Evolutionary conservation across 1,140 invertebrate genomes (phyloP).

Genomic region (Lethrus apterus): DNA sequence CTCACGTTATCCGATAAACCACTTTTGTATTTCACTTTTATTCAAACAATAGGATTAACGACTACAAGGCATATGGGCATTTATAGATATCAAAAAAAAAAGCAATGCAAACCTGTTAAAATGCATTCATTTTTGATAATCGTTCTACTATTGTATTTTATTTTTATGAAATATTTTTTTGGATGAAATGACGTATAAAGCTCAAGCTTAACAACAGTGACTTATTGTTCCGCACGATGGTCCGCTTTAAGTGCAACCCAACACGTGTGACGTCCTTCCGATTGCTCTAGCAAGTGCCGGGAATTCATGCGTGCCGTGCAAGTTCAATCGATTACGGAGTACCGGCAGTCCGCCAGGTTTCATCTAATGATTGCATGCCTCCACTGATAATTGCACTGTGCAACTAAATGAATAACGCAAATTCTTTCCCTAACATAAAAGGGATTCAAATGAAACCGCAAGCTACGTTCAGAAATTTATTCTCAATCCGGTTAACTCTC

Average conservation of each 20-base stretch:
- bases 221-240: neutral
- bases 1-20: no score
- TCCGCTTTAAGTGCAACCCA: neutral
- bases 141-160: no score
- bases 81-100: no score
- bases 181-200: constrained; percentile 3
- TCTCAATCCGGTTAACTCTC: constrained; percentile 3
- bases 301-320: constrained; percentile 4
- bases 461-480: constrained; percentile 3
- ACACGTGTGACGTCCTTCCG: constrained; percentile 4
- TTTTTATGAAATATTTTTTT: no score
- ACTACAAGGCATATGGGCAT: no score
- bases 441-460: constrained; percentile 9
- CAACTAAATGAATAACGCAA: constrained; percentile 20
- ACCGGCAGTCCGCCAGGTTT: constrained; percentile 2
- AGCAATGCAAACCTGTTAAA: no score
- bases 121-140: no score
- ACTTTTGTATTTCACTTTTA: no score
- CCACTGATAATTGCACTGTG: constrained; percentile 1
- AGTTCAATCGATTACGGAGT: constrained; percentile 2
- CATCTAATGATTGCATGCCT: constrained; percentile 1
- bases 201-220: neutral
- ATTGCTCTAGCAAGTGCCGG: neutral
- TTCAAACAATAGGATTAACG: no score
- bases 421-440: constrained; percentile 19